Evolutionary conservation across 2,113 vertebrate genomes (phyloP).

Genomic region (Melanerpes formicivorus): DNA sequence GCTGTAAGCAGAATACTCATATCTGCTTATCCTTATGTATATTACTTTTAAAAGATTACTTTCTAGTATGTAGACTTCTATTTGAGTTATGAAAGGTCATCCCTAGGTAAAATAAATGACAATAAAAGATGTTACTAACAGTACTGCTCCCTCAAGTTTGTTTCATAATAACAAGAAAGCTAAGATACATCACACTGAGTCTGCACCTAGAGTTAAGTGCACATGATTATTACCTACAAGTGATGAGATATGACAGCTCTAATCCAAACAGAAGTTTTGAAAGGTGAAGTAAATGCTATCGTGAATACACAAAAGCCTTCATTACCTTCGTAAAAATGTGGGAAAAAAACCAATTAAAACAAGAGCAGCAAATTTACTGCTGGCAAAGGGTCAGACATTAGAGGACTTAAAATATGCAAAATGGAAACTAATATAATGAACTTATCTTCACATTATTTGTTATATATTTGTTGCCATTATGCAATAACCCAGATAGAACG

Average conservation of each 20-base stretch:
- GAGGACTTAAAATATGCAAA: background rate
- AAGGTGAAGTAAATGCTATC: background rate
- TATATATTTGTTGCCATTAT: constrained; percentile 42
- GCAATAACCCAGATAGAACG: constrained; percentile 3
- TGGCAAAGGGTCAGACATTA: background rate
- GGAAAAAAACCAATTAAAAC: constrained; percentile 14
- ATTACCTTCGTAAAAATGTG: background rate
- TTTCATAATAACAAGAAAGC: background rate
- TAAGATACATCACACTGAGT: background rate
- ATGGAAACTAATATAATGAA: background rate
- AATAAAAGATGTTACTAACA: background rate
- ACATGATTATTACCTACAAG: background rate
- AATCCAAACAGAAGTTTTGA: background rate
- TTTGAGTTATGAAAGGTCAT: background rate
- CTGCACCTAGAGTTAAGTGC: background rate
- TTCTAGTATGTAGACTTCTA: background rate
- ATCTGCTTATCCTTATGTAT: background rate
- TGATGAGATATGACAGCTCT: background rate
- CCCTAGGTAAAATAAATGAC: background rate
- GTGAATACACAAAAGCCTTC: background rate
- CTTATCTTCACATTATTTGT: background rate
- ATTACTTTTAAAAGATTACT: background rate
- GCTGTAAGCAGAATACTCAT: background rate
- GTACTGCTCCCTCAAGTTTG: background rate
- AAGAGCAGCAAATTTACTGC: background rate